Percentiles rank a stretch among this genome's conserved stretches.
These are phyloP conservation scores for Drosophila quinaria DNA, from an alignment of 2,888 invertebrate genomes.

Conservation along the genomic window DNA sequence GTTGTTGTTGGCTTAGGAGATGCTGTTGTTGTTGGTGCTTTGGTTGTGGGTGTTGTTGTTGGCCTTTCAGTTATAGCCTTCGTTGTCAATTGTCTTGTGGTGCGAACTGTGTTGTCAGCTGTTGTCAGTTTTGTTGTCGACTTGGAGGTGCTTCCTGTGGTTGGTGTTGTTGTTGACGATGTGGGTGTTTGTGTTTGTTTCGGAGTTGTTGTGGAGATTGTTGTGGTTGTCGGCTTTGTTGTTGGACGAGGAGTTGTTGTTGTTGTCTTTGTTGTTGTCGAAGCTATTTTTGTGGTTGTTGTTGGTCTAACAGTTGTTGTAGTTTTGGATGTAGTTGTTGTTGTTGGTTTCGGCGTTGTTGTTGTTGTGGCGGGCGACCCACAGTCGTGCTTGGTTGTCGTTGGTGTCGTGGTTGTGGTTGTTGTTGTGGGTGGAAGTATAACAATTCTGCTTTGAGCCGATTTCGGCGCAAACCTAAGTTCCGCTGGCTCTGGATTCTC, in stretches of 20 bases:
- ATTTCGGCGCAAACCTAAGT: not conserved
- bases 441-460: not conserved
- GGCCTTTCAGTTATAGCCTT: slow-evolving; percentile 3
- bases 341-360: slow-evolving; percentile 3
- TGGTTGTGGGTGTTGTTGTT: not conserved
- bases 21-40: not conserved
- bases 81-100: slow-evolving; percentile 10
- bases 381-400: not conserved
- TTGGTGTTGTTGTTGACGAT: slow-evolving; percentile 18
- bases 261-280: slow-evolving; percentile 11
- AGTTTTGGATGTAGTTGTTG: slow-evolving; percentile 1
- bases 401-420: not conserved
- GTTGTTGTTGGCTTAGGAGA: not conserved
- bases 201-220: not conserved
- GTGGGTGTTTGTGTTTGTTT: not conserved
- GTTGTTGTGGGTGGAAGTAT: slow-evolving; percentile 2
- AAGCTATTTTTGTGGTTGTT: slow-evolving; percentile 4
- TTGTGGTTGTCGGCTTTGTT: not conserved
- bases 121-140: slow-evolving; percentile 10
- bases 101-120: slow-evolving; percentile 9
- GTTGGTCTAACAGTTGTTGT: slow-evolving; percentile 8
- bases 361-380: not conserved
- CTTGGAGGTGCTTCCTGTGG: slow-evolving; percentile 6
- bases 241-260: slow-evolving; percentile 12
- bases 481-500: slow-evolving; percentile 3